Base-by-base conservation (phyloP, 2,113 vertebrate species). In the Heteronetta atricapilla region DNA sequence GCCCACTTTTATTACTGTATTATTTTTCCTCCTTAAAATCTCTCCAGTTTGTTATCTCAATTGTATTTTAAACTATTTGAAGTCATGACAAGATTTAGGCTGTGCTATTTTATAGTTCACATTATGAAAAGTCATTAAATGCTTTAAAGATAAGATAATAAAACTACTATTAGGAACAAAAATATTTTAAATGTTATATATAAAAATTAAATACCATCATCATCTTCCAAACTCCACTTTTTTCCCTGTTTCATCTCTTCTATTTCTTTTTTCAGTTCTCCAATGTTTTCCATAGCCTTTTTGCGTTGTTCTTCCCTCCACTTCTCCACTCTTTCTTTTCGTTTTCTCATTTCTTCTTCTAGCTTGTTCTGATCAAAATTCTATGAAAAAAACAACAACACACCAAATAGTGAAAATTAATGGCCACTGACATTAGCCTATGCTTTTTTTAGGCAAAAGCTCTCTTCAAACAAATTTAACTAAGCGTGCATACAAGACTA, bases 291-390 rank as follows among this genome's bases (percentile, higher is more conserved):
- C 91, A 99, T 99, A 29, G 99, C 99, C 76, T 99, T 99, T 96
- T 99, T 99, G 93, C 99, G 98, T 90, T 99, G 99, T 33, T 99
- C 99, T 97, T 99, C 99, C 63, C 99, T 98, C 99, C 99, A 99
- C 62, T 99, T 99, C 96, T 99, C 99, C 93, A 99, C 99, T 21
- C 99, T 98, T 94, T 99, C 99, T 97, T 99, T 99, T 89, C 99
- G 98, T 94, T 99, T 99, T 96, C 99, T 99, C 99, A 99, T 99
- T 98, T 99, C 99, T 93, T 99, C 99, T 95, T 99, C 99, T 75
- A 99, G 97, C 69, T 99, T 99, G 97, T 99, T 99, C 97, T 99
- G 99, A 97, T 99, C 99, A 98, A 99, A 99, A 95, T 99, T 99
- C 98, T 99, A 89, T 33, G 72, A 88, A 3, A 69, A 94, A 88